phyloP scores from a whole-genome alignment of 1,140 invertebrate species.

The Antheraea mylitta region DNA sequence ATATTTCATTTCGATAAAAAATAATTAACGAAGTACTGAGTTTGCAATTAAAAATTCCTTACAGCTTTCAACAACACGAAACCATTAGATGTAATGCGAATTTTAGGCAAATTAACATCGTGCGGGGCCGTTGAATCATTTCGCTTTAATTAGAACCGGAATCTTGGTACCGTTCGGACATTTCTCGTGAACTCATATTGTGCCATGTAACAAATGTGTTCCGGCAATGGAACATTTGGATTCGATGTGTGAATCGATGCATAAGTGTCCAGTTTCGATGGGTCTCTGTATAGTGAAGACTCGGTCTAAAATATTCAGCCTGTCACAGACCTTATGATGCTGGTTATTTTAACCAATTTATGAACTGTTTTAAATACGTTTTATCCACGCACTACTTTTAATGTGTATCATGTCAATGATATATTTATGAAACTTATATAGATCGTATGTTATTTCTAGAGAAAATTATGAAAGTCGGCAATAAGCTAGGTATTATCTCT shows the following conservation, averaged over 20 bases:
- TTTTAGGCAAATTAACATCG: slow-evolving; percentile 55
- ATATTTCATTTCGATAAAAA: slow-evolving; percentile 14
- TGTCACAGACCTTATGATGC: neutral
- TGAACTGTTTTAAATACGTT: neutral
- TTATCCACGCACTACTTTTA: neutral
- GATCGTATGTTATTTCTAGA: neutral
- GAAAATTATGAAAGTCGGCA: neutral
- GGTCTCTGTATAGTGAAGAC: neutral
- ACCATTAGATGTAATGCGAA: slow-evolving; percentile 44
- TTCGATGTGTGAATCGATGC: slow-evolving; percentile 35
- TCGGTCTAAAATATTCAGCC: neutral
- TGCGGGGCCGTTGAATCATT: slow-evolving; percentile 54
- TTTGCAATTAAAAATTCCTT: slow-evolving; percentile 28
- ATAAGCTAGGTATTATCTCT: no score
- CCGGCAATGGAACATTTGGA: slow-evolving; percentile 49
- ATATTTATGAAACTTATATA: neutral
- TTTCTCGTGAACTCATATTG: slow-evolving; percentile 36
- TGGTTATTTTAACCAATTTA: neutral
- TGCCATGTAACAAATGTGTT: slow-evolving; percentile 51
- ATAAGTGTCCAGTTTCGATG: neutral
- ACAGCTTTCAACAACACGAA: slow-evolving; percentile 26
- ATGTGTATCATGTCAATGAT: neutral
- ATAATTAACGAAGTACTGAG: slow-evolving; percentile 18
- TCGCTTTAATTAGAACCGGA: slow-evolving; percentile 64
- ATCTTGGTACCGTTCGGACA: slow-evolving; percentile 53